Conservation (phyloP, 2,113 vertebrate genomes). For the Rynchops niger region DNA sequence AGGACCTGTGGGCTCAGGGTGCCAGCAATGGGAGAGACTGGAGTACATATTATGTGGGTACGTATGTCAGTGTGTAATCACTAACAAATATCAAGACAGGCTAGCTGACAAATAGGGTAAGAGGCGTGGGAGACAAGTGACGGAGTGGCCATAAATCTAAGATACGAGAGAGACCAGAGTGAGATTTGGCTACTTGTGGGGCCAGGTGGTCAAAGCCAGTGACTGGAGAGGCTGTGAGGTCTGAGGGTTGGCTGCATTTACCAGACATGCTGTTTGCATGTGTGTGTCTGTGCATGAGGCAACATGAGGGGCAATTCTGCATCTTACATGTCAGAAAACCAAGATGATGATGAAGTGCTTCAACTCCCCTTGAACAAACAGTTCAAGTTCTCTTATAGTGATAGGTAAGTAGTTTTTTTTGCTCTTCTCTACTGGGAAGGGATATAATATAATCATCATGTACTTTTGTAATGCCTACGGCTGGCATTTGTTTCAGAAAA, state of each 20-base stretch:
- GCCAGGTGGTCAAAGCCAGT: not conserved
- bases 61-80: not conserved
- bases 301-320: not conserved
- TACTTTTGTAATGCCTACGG: not conserved
- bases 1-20: not conserved
- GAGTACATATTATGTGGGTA: not conserved
- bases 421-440: not conserved
- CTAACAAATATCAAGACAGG: not conserved
- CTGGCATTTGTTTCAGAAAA: not conserved
- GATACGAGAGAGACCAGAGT: not conserved
- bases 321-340: not conserved
- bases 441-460: not conserved
- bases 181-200: not conserved
- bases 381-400: not conserved
- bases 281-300: accelerated
- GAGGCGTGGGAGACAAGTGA: not conserved
- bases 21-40: not conserved
- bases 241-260: not conserved
- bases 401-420: not conserved
- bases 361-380: not conserved
- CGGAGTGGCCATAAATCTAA: not conserved
- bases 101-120: not conserved
- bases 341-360: not conserved
- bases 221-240: not conserved
- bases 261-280: not conserved